These are phyloP conservation scores for Neosalanx taihuensis DNA, from an alignment of 2,797 vertebrate species.

Conservation along the genomic window DNA sequence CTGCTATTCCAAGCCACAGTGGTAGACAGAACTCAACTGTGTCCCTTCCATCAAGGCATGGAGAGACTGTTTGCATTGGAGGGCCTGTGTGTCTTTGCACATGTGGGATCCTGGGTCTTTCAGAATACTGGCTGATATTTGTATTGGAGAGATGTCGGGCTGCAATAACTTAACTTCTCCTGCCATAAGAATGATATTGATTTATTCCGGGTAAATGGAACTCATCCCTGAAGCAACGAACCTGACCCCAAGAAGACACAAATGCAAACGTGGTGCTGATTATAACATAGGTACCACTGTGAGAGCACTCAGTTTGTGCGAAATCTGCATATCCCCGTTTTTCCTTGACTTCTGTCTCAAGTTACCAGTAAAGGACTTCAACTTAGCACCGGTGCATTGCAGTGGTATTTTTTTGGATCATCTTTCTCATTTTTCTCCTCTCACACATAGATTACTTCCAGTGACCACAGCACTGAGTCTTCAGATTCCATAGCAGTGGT, in stretches of 20 bases:
- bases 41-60: slow-evolving; percentile 30
- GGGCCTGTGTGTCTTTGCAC: slow-evolving; percentile 19
- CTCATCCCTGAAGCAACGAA: slow-evolving; percentile 58
- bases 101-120: slow-evolving; percentile 26
- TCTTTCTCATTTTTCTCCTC: slow-evolving; percentile 25
- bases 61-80: slow-evolving; percentile 60
- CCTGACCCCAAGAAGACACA: slow-evolving; percentile 39
- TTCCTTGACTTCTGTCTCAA: slow-evolving; percentile 18
- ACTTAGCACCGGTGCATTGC: slow-evolving; percentile 38
- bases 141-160: slow-evolving; percentile 38
- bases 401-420: slow-evolving; percentile 18
- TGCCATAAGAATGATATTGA: slow-evolving; percentile 37
- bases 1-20: slow-evolving; percentile 31
- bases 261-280: slow-evolving; percentile 49
- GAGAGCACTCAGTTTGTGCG: slow-evolving; percentile 7
- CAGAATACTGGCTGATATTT: slow-evolving; percentile 62
- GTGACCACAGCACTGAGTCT: slow-evolving; percentile 55
- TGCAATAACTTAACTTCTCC: slow-evolving; percentile 46
- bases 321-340: slow-evolving; percentile 19
- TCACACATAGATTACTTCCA: slow-evolving; percentile 53
- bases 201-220: slow-evolving; percentile 29
- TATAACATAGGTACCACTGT: slow-evolving; percentile 17
- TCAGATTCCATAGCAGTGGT: slow-evolving; percentile 60
- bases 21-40: slow-evolving; percentile 40
- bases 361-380: slow-evolving; percentile 48